Evolutionary conservation across 2,797 vertebrate species (phyloP).

Genomic region (Mormyrus proboscirostris): DNA sequence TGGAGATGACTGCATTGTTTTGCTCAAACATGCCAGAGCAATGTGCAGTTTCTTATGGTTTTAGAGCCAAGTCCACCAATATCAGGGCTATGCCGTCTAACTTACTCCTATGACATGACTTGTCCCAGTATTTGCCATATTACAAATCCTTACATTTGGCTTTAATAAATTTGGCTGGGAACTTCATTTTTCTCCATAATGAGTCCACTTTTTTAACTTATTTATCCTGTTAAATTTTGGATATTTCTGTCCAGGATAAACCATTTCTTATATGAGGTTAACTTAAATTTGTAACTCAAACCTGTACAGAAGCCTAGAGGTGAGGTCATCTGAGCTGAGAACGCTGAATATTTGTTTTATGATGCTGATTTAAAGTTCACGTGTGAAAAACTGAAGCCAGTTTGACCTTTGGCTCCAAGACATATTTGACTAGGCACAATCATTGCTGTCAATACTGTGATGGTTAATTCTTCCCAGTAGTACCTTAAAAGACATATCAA

Average conservation of each 20-base stretch:
- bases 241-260: not conserved
- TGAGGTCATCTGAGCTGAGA: constrained; percentile 1
- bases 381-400: not conserved
- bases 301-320: constrained; percentile 6
- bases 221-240: not conserved
- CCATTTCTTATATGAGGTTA: not conserved
- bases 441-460: not conserved
- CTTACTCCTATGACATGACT: not conserved
- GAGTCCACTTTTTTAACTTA: not conserved
- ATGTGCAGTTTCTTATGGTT: not conserved
- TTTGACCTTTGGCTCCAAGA: not conserved
- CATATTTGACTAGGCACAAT: not conserved
- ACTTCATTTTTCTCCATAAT: not conserved
- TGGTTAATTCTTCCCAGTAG: not conserved
- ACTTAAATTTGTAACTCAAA: not conserved
- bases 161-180: constrained; percentile 8
- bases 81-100: not conserved
- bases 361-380: not conserved
- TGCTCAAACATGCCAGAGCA: not conserved
- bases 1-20: constrained; percentile 9
- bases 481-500: not conserved
- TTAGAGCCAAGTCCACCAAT: not conserved
- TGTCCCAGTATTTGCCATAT: constrained; percentile 4
- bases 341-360: not conserved
- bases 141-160: not conserved